Evolutionary conservation across 1,140 invertebrate species (phyloP).

Genomic region (Pseudomyrmex sp.): DNA sequence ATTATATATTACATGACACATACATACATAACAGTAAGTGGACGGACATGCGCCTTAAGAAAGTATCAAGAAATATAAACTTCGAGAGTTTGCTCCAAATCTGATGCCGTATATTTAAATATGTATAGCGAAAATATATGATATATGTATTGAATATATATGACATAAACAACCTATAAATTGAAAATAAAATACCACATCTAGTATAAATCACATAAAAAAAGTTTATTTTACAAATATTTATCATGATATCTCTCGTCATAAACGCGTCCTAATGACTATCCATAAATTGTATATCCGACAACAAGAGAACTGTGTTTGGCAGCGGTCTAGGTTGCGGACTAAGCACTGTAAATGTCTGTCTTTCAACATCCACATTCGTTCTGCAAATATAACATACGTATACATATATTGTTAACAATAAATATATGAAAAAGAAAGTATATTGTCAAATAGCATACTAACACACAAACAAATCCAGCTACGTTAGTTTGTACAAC

Average conservation of each 20-base stretch:
- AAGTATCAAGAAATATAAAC: no score
- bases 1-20: no score
- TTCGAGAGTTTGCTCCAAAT: no score
- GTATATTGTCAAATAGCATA: conserved; percentile 75
- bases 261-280: conserved; percentile 86
- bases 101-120: no score
- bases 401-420: conserved; percentile 15
- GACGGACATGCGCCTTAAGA: no score
- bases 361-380: conserved; percentile 94
- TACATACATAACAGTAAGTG: no score
- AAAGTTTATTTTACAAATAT: conserved; percentile 3
- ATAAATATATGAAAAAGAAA: conserved; percentile 6
- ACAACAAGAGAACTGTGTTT: conserved; percentile 91
- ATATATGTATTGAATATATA: not conserved
- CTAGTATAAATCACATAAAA: not conserved
- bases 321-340: conserved; percentile 96
- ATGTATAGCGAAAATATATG: no score
- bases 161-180: no score
- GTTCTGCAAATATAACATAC: conserved; percentile 88
- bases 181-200: not conserved
- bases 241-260: not conserved
- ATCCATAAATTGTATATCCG: conserved; percentile 96
- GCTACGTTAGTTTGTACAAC: conserved; percentile 95
- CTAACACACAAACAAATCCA: conserved; percentile 97
- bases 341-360: conserved; percentile 94